Evolutionary conservation across 2,888 invertebrate genomes (phyloP).

Genomic region (Morpho deidamia): DNA sequence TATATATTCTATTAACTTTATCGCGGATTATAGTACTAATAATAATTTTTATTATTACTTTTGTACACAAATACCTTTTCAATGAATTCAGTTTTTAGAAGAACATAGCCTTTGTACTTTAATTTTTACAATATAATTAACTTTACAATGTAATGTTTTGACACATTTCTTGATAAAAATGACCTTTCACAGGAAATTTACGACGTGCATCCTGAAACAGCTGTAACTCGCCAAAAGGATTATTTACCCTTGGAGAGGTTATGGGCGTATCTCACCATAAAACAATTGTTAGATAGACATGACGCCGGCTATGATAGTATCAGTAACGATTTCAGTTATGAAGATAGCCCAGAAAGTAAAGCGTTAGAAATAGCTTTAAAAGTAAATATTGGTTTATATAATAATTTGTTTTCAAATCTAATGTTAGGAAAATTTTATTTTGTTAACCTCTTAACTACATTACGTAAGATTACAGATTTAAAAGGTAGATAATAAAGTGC

Average conservation of each 20-base stretch:
- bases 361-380: conserved; percentile 78
- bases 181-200: conserved; percentile 46
- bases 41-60: too few relatives aligned
- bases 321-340: conserved; percentile 44
- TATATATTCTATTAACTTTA: too few relatives aligned
- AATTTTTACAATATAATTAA: too few relatives aligned
- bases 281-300: conserved; percentile 78
- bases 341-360: conserved; percentile 68
- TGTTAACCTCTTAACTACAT: too few relatives aligned
- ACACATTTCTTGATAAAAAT: conserved; percentile 35
- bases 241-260: conserved; percentile 72
- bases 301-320: conserved; percentile 40
- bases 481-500: too few relatives aligned
- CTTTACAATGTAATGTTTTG: too few relatives aligned
- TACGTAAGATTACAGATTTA: too few relatives aligned
- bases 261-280: conserved; percentile 83
- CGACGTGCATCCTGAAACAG: conserved; percentile 42
- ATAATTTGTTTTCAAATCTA: neutral
- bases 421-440: too few relatives aligned
- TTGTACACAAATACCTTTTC: too few relatives aligned
- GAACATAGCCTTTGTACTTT: too few relatives aligned
- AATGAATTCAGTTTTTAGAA: too few relatives aligned
- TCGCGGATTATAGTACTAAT: too few relatives aligned
- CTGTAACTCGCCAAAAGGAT: conserved; percentile 35
- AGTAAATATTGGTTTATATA: conserved; percentile 37